Evolutionary conservation across 1,140 invertebrate species (phyloP).

Genomic region (Penaeus indicus): DNA sequence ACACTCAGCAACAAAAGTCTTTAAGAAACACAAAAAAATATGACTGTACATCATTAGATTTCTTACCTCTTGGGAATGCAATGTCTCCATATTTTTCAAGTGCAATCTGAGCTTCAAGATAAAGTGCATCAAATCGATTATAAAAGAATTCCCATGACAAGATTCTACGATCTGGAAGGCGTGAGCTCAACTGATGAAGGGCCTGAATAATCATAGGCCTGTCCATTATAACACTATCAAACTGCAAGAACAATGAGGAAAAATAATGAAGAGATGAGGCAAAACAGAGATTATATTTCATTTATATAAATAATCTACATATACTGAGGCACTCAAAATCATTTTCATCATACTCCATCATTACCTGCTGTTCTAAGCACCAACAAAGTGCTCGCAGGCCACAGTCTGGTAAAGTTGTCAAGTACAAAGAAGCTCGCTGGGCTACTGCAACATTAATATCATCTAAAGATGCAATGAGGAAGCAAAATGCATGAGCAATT

Average conservation of each 20-base stretch:
- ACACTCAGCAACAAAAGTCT: neutral
- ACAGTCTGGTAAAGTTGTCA: conserved; percentile 93
- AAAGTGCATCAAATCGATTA: conserved; percentile 95
- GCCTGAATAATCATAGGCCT: conserved; percentile 97
- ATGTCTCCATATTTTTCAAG: conserved; percentile 86
- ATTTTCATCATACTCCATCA: neutral
- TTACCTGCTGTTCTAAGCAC: conserved; percentile 65
- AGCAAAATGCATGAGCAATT: conserved; percentile 96
- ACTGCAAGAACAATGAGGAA: conserved; percentile 86
- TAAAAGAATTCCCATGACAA: conserved; percentile 98
- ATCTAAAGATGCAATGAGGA: conserved; percentile 95
- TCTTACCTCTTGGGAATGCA: conserved; percentile 54
- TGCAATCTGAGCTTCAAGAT: conserved; percentile 94
- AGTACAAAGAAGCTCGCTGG: conserved; percentile 90
- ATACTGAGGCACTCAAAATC: conserved; percentile 18
- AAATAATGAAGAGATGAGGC: neutral
- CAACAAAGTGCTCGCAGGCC: conserved; percentile 69
- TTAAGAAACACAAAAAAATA: too few relatives aligned
- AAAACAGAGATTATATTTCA: conserved; percentile 71
- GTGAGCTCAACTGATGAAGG: conserved; percentile 94
- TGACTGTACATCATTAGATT: neutral
- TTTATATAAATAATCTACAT: conserved; percentile 75
- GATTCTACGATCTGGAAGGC: conserved; percentile 89
- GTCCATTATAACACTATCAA: conserved; percentile 95
- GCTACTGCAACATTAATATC: conserved; percentile 95